Evolutionary conservation across 2,888 invertebrate species (phyloP).

Genomic region (Synergus gifuensis): DNA sequence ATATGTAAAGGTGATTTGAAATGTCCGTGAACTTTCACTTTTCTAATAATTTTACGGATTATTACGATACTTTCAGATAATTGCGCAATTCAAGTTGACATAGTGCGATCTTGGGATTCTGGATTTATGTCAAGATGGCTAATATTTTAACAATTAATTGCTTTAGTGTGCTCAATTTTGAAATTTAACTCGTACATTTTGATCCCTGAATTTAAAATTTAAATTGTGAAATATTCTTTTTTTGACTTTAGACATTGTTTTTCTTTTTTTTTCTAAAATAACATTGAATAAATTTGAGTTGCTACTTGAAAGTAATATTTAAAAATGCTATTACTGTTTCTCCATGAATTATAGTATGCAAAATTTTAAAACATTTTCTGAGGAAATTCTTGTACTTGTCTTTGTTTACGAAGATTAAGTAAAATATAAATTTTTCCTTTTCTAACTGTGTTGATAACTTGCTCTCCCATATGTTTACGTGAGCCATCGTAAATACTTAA

Average conservation of each 20-base stretch:
- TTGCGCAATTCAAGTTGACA: background rate
- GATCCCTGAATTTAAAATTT: background rate
- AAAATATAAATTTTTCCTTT: background rate
- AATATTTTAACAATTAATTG: background rate
- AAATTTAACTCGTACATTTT: background rate
- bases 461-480: background rate
- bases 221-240: background rate
- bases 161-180: background rate
- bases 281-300: background rate
- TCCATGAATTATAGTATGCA: background rate
- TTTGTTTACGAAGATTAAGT: slow-evolving; percentile 7
- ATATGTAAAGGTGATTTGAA: background rate
- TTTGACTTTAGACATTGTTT: background rate
- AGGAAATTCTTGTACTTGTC: slow-evolving; percentile 1
- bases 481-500: background rate
- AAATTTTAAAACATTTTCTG: background rate
- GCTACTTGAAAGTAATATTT: background rate
- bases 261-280: background rate
- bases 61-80: background rate
- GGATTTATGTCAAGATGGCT: slow-evolving; percentile 16
- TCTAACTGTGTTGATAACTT: background rate
- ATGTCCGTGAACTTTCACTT: slow-evolving; percentile 29
- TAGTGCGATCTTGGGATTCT: background rate
- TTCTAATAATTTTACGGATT: slow-evolving; percentile 7
- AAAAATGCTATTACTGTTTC: background rate